Evolutionary conservation across 2,888 invertebrate species (phyloP), one percentile per base, ranked within the genome.

Genomic region (Epistrophella euchroma): DNA sequence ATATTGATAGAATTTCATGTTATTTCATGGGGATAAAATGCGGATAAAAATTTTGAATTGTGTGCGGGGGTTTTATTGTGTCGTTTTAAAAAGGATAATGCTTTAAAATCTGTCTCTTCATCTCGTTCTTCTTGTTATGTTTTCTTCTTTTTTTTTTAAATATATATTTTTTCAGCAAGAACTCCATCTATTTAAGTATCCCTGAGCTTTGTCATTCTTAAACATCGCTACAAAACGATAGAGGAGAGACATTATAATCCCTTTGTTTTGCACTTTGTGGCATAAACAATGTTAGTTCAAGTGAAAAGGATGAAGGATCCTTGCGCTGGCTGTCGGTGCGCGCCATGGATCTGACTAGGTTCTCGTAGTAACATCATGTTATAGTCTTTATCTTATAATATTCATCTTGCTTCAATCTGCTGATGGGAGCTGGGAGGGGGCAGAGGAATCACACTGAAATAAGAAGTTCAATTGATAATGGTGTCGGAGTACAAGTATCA

Each of bases 11-110:
- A 86, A 77, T 86, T 86, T 64, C 73, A 73, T 77, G 85, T 76
- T 85, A 81, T 81, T 85, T 81, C 81, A 81, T 76, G 86, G 64
- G 62, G 77, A 86, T 82, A 86, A 73, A 78, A 78, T 82, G 86
- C 70, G 86, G 86, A 86, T 86, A 81, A 74, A 86, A 74, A 82
- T 82, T 78, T 77, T 74, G 86, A 86, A 82, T 82, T 86, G 81
- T 50, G 50, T 71, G 72, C 25, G 9, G 47, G 35, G 50, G 68
- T 52, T 78, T 82, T 86, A 78, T 78, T 86, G 86, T 86, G 82
- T 78, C 77, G 73, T 62, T 86, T 76, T 66, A 50, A 81, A 81
- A 71, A 73, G 82, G 86, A 86, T 86, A 86, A 86, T 82, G 73
- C 82, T 40, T 62, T 15, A 62, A 68, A 81, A 77, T 76, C 55